These are phyloP conservation scores for Agrotis exclamationis DNA, from an alignment of 2,888 invertebrate species.

Conservation along the genomic window DNA sequence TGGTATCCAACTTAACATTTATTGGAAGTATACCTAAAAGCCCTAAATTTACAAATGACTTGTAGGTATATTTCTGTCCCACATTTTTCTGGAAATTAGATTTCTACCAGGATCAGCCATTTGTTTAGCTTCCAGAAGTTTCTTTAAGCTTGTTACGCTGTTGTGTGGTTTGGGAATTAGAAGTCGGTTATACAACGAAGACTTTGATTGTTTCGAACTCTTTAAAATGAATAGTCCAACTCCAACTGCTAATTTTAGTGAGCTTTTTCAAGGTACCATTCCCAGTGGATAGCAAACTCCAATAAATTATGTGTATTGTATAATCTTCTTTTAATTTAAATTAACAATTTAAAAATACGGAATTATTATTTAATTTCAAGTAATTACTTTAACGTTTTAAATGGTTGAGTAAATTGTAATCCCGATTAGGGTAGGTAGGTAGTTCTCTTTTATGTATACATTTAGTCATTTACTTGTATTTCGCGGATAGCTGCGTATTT, in stretches of 20 bases:
- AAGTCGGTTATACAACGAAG: background rate
- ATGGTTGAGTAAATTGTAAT: conserved; percentile 48
- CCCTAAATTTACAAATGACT: background rate
- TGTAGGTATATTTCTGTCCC: background rate
- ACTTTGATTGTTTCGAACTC: background rate
- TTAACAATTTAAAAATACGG: background rate
- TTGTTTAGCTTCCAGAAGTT: background rate
- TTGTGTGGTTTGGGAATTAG: background rate
- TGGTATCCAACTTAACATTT: background rate
- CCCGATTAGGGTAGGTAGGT: conserved; percentile 55
- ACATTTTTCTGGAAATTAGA: background rate
- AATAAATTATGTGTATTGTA: background rate
- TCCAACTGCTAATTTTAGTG: too few species aligned
- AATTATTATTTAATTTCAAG: conserved; percentile 12
- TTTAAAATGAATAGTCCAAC: background rate
- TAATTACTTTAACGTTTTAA: conserved; percentile 23
- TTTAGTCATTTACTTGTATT: conserved; percentile 51
- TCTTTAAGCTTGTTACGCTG: background rate
- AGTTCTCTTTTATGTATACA: conserved; percentile 44
- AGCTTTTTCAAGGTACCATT: background rate
- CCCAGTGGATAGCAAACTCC: background rate
- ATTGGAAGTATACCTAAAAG: background rate
- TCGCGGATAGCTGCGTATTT: conserved; percentile 58
- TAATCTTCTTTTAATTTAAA: background rate
- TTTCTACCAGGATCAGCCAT: background rate